phyloP scores from a whole-genome alignment of 2,113 vertebrate species.

The Malurus elegans region DNA sequence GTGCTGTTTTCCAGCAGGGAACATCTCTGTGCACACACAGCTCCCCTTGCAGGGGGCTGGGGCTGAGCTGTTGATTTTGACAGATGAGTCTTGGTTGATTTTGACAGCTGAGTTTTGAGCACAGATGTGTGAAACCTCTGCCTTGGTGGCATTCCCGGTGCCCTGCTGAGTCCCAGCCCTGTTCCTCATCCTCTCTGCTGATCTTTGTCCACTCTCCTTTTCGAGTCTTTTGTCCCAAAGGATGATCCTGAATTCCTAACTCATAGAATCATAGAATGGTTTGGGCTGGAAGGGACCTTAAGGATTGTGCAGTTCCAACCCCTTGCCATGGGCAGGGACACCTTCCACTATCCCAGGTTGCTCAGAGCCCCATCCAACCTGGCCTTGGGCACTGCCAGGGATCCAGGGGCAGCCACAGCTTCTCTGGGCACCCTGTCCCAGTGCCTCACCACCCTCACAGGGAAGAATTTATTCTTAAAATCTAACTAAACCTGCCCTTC shows the following conservation, averaged over 20 bases:
- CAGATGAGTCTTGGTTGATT: background rate
- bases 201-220: background rate
- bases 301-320: accelerated
- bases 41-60: background rate
- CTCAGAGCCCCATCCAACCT: background rate
- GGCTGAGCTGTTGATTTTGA: background rate
- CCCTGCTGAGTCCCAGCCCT: background rate
- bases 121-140: background rate
- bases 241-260: background rate
- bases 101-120: background rate
- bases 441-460: background rate
- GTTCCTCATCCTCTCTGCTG: background rate
- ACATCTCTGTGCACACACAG: background rate
- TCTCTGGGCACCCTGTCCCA: background rate
- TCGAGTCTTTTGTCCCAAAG: background rate
- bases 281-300: background rate
- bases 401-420: no score
- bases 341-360: background rate
- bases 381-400: background rate
- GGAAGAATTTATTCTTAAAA: background rate
- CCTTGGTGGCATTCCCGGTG: accelerated
- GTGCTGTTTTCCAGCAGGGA: background rate
- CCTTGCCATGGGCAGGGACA: background rate
- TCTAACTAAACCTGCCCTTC: background rate
- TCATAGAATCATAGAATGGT: background rate